Conservation (phyloP, 2,113 vertebrate genomes). For the Montifringilla adamsi region DNA sequence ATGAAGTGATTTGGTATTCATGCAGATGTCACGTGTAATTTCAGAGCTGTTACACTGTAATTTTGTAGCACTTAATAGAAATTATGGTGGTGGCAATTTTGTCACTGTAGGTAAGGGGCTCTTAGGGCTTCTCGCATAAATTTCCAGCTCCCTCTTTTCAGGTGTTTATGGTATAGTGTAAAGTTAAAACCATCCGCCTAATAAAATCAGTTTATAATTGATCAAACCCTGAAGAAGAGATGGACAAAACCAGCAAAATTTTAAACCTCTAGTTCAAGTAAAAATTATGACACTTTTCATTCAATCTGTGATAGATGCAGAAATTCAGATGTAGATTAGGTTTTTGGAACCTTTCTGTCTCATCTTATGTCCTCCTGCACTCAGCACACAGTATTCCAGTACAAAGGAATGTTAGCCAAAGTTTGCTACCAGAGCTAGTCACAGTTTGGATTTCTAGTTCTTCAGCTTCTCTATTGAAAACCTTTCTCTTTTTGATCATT, state of each 20-base stretch:
- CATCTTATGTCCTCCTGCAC: neutral
- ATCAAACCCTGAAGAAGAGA: neutral
- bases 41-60: slow-evolving; percentile 68
- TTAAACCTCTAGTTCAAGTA: neutral
- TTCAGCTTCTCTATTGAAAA: neutral
- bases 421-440: neutral
- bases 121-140: slow-evolving; percentile 49
- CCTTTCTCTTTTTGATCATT: neutral
- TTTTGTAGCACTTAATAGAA: slow-evolving; percentile 72
- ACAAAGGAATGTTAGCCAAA: neutral
- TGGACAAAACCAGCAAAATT: neutral
- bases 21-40: slow-evolving; percentile 71
- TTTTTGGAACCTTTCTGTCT: neutral
- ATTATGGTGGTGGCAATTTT: slow-evolving; percentile 65
- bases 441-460: neutral
- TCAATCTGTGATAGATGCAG: neutral
- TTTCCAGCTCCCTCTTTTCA: slow-evolving; percentile 39
- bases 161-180: slow-evolving; percentile 30
- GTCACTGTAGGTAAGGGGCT: slow-evolving; percentile 60
- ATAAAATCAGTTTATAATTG: neutral
- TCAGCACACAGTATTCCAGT: neutral
- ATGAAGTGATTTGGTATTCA: slow-evolving; percentile 71
- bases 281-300: neutral
- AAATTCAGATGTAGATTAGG: neutral
- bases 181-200: neutral